Base-by-base conservation (phyloP, 2,797 vertebrate genomes). In the Paguma larvata region DNA sequence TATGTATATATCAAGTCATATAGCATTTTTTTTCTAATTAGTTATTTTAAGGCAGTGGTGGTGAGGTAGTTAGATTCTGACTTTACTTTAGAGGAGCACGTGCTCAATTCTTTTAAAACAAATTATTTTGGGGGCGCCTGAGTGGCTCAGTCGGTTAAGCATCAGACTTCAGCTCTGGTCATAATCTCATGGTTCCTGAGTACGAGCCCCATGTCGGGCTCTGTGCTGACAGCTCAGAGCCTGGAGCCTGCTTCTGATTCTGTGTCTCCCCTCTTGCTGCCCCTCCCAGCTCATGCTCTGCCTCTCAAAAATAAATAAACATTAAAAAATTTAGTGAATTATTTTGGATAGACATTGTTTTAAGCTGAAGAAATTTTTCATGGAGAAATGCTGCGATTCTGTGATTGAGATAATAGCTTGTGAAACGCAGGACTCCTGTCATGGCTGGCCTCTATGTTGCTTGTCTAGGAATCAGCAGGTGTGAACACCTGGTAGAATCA, bases 321-420 rank as follows among this genome's bases (percentile, higher is more conserved):
- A 23, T 59, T 59, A 18, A 19, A 10, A 21, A 9, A 21, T 8
- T 56, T 56, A 72, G 41, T 8, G 18, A 48, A 77, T 77, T 32
- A 32, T 48, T 95, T 83, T 16, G 51, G 5, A 53, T 32, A 84
- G 11, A 95, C 87, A 79, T 84, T 84, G 92, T 78, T 25, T 92
- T 72, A 79, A 85, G 4, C 23, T 83, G 38, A 82, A 94, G 1
- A 77, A 44, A 44, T 27, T 16, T 78, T 67, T 88, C 48, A 65
- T 10, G 9, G 27, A 48, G 16, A 77, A 83, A 32, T 2, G 46
- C 14, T 77, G 51, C 73, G 12, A 85, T 30, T 51, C 5, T 44
- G 19, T 73, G 23, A 38, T 3, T 19, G 25, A 32, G 6, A 32
- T 27, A 77, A 70, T 46, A 34, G 34, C 21, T 65, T 85, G 41